A percentile compares a stretch with the other conserved stretches of the same genome.
Evolutionary conservation across 64 coral and sea anemone genomes (phyloP).

Genomic region (Pachyseris speciosa): DNA sequence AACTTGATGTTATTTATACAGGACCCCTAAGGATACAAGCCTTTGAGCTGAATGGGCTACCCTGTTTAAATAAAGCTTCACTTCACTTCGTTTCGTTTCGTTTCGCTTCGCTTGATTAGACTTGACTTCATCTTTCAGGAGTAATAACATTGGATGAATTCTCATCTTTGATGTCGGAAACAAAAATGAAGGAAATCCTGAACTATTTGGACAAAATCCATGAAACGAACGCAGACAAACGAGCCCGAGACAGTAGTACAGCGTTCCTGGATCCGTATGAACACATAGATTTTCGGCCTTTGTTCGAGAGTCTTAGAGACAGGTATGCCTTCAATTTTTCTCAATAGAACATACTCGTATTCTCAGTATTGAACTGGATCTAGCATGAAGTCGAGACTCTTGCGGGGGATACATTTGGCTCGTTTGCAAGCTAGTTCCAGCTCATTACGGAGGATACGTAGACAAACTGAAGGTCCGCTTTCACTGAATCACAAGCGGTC

Average conservation of each 20-base stretch:
- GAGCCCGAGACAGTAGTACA: conserved; percentile 55
- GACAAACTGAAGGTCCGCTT: too few species aligned
- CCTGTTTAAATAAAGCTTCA: too few species aligned
- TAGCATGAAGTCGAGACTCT: too few species aligned
- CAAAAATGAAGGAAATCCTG: conserved; percentile 28
- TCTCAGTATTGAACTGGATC: too few species aligned
- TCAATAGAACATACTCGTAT: too few species aligned
- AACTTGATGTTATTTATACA: too few species aligned
- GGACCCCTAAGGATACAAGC: too few species aligned
- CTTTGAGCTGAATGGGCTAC: too few species aligned
- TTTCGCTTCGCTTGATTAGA: neutral
- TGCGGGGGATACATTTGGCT: too few species aligned
- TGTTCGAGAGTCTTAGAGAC: conserved; percentile 45
- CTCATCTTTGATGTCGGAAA: neutral
- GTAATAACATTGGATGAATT: conserved; percentile 35
- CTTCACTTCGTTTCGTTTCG: neutral
- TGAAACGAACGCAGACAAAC: conserved; percentile 14
- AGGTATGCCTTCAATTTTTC: neutral
- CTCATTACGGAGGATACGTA: too few species aligned
- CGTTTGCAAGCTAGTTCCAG: too few species aligned
- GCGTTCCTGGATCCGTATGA: conserved; percentile 56
- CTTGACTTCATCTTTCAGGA: conserved; percentile 11
- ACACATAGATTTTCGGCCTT: conserved; percentile 39
- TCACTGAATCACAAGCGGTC: too few species aligned
- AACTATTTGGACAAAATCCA: conserved; percentile 52